A percentile compares a stretch with the other conserved stretches of the same genome.
phyloP scores from a whole-genome alignment of 1,140 invertebrate species.

The Centruroides sculpturatus region DNA sequence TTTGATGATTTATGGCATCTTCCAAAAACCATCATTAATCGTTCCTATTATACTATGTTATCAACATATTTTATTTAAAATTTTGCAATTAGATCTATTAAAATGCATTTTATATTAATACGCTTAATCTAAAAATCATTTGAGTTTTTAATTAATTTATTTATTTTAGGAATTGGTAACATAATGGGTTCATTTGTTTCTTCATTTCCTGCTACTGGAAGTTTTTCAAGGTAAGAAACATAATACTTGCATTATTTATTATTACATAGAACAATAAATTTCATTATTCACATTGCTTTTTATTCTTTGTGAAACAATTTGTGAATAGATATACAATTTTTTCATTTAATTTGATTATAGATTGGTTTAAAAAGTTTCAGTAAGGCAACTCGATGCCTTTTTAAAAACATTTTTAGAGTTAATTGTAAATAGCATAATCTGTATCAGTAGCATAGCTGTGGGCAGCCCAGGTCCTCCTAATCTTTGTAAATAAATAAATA shows the following conservation, averaged over 20 bases:
- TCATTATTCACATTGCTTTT: background rate
- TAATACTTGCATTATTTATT: background rate
- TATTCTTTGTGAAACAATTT: background rate
- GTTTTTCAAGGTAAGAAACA: conserved; percentile 37
- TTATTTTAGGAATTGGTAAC: conserved; percentile 52
- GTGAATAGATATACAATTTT: background rate
- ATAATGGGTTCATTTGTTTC: conserved; percentile 75
- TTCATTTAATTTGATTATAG: background rate
- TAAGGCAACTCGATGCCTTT: background rate
- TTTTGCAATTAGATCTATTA: too few relatives aligned
- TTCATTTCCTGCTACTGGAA: conserved; percentile 84
- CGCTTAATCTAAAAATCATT: too few relatives aligned
- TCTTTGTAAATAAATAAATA: too few relatives aligned
- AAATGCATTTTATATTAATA: too few relatives aligned
- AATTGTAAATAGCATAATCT: too few relatives aligned
- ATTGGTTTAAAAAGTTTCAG: background rate
- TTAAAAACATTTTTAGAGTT: background rate
- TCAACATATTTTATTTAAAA: too few relatives aligned
- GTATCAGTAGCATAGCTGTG: too few relatives aligned
- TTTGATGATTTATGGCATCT: too few relatives aligned
- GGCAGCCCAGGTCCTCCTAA: too few relatives aligned
- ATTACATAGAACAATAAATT: background rate
- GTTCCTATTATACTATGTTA: too few relatives aligned
- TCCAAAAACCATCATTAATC: too few relatives aligned
- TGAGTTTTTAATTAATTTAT: too few relatives aligned